Base-by-base conservation (phyloP, 2,113 vertebrate genomes). In the Chamaea fasciata region DNA sequence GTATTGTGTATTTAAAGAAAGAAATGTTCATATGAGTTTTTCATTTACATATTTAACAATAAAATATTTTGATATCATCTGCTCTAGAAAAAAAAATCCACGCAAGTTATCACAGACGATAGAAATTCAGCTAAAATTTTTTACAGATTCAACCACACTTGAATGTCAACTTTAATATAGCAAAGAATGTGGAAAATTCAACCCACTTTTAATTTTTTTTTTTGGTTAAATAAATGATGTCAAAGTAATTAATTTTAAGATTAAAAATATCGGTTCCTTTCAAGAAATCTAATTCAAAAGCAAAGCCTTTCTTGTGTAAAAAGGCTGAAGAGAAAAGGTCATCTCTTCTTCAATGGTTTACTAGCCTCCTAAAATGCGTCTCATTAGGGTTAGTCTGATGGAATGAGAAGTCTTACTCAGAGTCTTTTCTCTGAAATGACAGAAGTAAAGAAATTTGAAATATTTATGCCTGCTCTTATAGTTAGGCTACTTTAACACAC, bases 131-230 rank as follows among this genome's bases (percentile, higher is more conserved):
- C 9, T 27, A 21, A 69, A 60, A 65, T 19, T 24, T 81, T 15
- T 62, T 22, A 15, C 7, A 37, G 47, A 52, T 44, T 3, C 3
- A 42, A 62, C 19, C 16, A 14, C 12, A 41, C 15, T 70, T 63
- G 3, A 67, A 37, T 19, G 0, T 59, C 2, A 53, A 33, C 73
- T 83, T 55, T 52, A 68, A 30, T 27, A 35, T 1, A 68, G 4
- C 4, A 49, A 59, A 67, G 10, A 67, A 37, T 5, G 52, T 44
- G 11, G 13, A 65, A 92, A 78, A 78, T 59, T 16, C 31, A 81
- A 27, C 3, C n/a, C 0, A 15, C 0, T 41, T 69, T 26, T 10
- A 56, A 35, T 22, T 1, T 27, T 11, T 21, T 3, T 4, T 5
- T 19, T 80, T 28, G 39, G 7, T 35, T 19, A 55, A 55, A n/a